These are phyloP conservation scores for Tetrapedia diversipes DNA, from an alignment of 2,888 invertebrate genomes.

Conservation along the genomic window DNA sequence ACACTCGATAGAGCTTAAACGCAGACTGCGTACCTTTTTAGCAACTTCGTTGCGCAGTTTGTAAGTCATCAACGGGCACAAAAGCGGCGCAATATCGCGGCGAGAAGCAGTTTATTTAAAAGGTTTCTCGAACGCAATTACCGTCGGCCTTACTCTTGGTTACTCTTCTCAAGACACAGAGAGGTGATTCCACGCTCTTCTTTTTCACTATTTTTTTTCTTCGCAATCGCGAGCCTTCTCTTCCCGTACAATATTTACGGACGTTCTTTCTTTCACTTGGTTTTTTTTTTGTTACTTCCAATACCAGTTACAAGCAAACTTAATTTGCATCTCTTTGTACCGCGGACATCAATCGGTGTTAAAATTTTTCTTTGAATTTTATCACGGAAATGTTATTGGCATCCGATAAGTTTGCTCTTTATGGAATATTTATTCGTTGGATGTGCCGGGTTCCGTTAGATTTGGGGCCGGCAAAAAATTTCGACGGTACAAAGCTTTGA, in stretches of 20 bases:
- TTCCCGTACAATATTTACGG: background rate
- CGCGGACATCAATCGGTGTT: too few relatives aligned
- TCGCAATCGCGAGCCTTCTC: background rate
- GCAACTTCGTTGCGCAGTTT: conserved; percentile 14
- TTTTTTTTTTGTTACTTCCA: too few relatives aligned
- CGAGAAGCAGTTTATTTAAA: conserved; percentile 27
- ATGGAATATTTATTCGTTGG: too few relatives aligned
- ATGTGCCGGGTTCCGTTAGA: too few relatives aligned
- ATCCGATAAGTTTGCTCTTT: too few relatives aligned
- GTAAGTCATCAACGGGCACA: conserved; percentile 21
- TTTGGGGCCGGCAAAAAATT: background rate
- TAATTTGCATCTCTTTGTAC: too few relatives aligned
- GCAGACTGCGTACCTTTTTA: conserved; percentile 6
- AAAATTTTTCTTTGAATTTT: too few relatives aligned
- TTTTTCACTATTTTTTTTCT: background rate
- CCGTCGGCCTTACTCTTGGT: background rate
- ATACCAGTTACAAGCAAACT: too few relatives aligned
- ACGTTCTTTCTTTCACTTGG: background rate
- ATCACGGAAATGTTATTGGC: too few relatives aligned
- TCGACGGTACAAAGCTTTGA: background rate
- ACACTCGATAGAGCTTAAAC: background rate
- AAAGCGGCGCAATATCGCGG: conserved; percentile 19
- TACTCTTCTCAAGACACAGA: background rate
- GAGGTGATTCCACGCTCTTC: background rate
- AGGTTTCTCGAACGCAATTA: conserved; percentile 33